These are phyloP conservation scores for Octodonta nipae DNA, from an alignment of 2,888 invertebrate genomes.

Conservation along the genomic window DNA sequence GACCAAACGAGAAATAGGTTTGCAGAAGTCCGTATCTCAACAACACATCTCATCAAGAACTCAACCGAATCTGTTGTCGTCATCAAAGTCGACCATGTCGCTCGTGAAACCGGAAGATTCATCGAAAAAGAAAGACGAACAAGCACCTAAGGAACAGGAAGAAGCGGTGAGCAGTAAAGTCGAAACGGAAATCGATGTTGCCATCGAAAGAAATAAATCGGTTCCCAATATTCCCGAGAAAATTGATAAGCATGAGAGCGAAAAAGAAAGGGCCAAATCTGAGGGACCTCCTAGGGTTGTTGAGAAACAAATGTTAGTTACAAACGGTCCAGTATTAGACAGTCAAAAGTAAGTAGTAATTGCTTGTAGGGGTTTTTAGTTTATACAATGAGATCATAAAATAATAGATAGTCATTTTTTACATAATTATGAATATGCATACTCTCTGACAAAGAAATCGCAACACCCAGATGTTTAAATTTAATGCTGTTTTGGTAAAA, in stretches of 20 bases:
- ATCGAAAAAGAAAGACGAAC: constrained; percentile 18
- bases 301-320: constrained; percentile 9
- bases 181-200: no score
- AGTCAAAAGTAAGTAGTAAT: constrained; percentile 10
- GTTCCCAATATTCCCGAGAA: constrained; percentile 18
- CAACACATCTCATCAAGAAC: constrained; percentile 30
- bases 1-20: constrained; percentile 17
- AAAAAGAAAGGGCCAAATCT: constrained; percentile 15
- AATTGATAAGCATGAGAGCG: constrained; percentile 13
- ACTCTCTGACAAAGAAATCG: no score
- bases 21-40: constrained; percentile 35
- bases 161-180: not conserved
- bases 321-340: constrained; percentile 12
- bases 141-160: constrained; percentile 5
- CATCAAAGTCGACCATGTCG: constrained; percentile 33
- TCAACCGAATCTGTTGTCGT: constrained; percentile 25
- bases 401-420: no score
- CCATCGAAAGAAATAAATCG: constrained; percentile 17
- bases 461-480: no score
- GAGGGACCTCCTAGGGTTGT: constrained; percentile 13
- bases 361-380: no score
- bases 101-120: constrained; percentile 22
- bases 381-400: no score
- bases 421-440: no score
- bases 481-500: no score